These are phyloP conservation scores for Eulemur rufifrons DNA, from an alignment of 2,113 vertebrate genomes.

Conservation along the genomic window DNA sequence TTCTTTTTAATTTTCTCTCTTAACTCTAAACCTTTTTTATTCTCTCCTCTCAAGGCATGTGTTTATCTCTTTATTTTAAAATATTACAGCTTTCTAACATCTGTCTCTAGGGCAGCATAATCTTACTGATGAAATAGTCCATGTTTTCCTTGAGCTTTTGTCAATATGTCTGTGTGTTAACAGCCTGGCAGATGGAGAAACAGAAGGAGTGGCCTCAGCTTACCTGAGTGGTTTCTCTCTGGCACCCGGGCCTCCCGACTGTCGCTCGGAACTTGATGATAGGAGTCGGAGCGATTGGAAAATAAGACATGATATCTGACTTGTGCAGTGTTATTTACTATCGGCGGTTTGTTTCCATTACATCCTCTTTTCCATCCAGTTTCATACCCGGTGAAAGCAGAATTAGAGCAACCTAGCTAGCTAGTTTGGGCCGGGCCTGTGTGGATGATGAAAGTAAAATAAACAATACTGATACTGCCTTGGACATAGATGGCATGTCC, in stretches of 20 bases:
- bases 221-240: conserved; percentile 84
- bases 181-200: conserved; percentile 87
- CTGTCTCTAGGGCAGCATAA: conserved; percentile 89
- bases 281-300: conserved; percentile 12
- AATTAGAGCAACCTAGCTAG: neutral
- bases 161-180: conserved; percentile 90
- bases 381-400: neutral
- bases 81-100: conserved; percentile 90
- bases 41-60: conserved; percentile 84
- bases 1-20: conserved; percentile 59
- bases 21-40: conserved; percentile 78
- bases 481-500: neutral
- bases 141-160: conserved; percentile 89
- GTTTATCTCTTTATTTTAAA: conserved; percentile 90
- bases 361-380: neutral
- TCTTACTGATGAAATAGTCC: conserved; percentile 92
- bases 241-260: conserved; percentile 27
- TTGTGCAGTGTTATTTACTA: neutral
- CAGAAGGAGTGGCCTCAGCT: conserved; percentile 83
- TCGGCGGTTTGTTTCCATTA: neutral
- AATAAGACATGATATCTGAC: conserved; percentile 19
- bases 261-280: conserved; percentile 18
- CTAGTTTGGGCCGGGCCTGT: neutral
- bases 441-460: conserved; percentile 53
- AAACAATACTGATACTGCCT: conserved; percentile 15